Evolutionary conservation across 2,113 vertebrate species (phyloP).

Genomic region (Xiphophorus couchianus): DNA sequence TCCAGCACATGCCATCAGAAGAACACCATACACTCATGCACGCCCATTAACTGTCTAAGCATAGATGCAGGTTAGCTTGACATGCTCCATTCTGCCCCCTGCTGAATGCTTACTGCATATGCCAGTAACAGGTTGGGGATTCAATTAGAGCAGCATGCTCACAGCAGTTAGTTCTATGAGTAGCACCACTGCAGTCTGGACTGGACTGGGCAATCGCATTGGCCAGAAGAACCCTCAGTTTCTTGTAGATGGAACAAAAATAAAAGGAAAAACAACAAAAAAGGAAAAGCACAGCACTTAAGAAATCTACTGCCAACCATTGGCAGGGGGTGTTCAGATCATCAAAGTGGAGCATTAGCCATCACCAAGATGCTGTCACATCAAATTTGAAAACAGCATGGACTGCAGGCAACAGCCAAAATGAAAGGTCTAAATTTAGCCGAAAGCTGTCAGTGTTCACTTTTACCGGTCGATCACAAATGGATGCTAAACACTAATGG

Average conservation of each 20-base stretch:
- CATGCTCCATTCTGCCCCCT: conserved; percentile 77
- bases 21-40: conserved; percentile 44
- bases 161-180: conserved; percentile 69
- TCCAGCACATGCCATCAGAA: conserved; percentile 42
- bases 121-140: conserved; percentile 81
- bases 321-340: conserved; percentile 71
- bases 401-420: conserved; percentile 51
- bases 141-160: conserved; percentile 82
- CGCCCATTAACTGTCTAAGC: conserved; percentile 65
- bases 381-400: conserved; percentile 58
- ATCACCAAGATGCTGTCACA: conserved; percentile 65
- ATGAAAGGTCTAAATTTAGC: conserved; percentile 71
- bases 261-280: not conserved
- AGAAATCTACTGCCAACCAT: conserved; percentile 61
- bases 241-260: conserved; percentile 25
- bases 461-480: conserved; percentile 73
- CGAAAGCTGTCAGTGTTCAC: conserved; percentile 66
- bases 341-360: conserved; percentile 67
- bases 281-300: conserved; percentile 41
- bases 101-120: conserved; percentile 68
- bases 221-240: conserved; percentile 49
- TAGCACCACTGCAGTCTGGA: conserved; percentile 54
- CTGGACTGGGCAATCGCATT: conserved; percentile 50
- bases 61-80: conserved; percentile 48
- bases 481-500: conserved; percentile 52